phyloP scores from a whole-genome alignment of 2,888 invertebrate species.

The Apodemia duryi region DNA sequence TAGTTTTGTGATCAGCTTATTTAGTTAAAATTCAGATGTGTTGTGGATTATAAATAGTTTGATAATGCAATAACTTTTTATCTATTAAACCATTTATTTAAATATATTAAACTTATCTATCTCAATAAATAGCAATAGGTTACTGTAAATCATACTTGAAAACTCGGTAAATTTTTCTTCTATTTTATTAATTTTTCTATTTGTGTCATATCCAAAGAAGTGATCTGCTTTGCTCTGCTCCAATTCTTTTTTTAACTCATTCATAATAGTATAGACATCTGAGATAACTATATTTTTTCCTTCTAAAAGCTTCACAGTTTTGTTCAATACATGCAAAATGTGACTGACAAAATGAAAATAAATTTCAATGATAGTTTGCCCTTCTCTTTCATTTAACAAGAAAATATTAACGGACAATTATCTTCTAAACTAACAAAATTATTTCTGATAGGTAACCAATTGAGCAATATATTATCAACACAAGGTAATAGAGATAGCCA shows the following conservation, averaged over 20 bases:
- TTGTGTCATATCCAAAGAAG: conserved; percentile 21
- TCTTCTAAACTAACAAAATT: conserved; percentile 33
- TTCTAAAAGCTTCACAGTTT: conserved; percentile 30
- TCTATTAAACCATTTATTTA: no score
- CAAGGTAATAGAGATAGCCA: conserved; percentile 29
- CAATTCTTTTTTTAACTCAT: conserved; percentile 28
- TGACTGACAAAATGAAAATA: conserved; percentile 29
- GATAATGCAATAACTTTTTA: no score
- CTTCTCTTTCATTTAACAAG: conserved; percentile 23
- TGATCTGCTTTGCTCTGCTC: conserved; percentile 16
- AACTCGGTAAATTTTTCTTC: conserved; percentile 10
- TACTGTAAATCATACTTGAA: conserved; percentile 6
- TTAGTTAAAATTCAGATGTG: no score
- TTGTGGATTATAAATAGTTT: no score
- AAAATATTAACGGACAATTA: conserved; percentile 33
- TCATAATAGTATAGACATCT: conserved; percentile 30
- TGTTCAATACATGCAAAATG: conserved; percentile 30
- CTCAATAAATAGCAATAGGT: conserved; percentile 15
- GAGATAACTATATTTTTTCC: conserved; percentile 28
- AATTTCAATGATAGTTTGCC: conserved; percentile 27
- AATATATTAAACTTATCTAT: background rate
- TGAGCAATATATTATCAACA: conserved; percentile 27
- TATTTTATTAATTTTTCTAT: conserved; percentile 16
- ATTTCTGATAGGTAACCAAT: conserved; percentile 27
- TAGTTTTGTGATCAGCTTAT: no score